These are phyloP conservation scores for Morpho helenor DNA, from an alignment of 2,888 invertebrate species.

Conservation along the genomic window DNA sequence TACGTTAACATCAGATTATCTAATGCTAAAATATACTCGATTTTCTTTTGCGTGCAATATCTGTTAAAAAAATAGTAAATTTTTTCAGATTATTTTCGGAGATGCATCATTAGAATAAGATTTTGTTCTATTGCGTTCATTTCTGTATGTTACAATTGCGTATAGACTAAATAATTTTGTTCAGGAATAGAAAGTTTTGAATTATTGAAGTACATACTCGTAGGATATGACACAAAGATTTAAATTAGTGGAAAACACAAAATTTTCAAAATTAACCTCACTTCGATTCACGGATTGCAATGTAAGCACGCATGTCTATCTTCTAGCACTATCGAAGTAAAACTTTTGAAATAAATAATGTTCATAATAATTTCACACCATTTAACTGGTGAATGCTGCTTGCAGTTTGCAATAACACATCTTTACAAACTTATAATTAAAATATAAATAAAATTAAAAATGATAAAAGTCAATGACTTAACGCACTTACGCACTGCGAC, in stretches of 20 bases:
- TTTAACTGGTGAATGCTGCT: constrained; percentile 64
- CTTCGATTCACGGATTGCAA: constrained; percentile 65
- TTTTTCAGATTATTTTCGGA: not conserved
- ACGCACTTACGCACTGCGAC: constrained; percentile 67
- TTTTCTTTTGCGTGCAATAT: too few relatives aligned
- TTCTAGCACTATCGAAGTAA: constrained; percentile 52
- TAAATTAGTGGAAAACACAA: constrained; percentile 27
- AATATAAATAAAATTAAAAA: constrained; percentile 12
- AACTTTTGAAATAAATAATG: constrained; percentile 34
- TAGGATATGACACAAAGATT: constrained; percentile 3
- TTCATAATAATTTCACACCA: constrained; percentile 64
- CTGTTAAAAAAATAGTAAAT: not conserved
- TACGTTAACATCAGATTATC: too few relatives aligned
- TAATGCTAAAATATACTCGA: too few relatives aligned
- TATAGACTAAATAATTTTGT: too few relatives aligned
- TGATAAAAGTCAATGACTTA: constrained; percentile 17
- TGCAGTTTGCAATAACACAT: constrained; percentile 57
- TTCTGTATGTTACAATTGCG: too few relatives aligned
- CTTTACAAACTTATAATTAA: constrained; percentile 10
- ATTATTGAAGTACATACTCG: not conserved
- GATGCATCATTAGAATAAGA: not conserved
- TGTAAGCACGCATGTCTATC: constrained; percentile 73
- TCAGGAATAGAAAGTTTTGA: too few relatives aligned
- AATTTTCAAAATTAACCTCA: constrained; percentile 59
- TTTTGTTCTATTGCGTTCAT: too few relatives aligned